Evolutionary conservation across 2,113 vertebrate genomes (phyloP).

Genomic region (Elgaria multicarinata): DNA sequence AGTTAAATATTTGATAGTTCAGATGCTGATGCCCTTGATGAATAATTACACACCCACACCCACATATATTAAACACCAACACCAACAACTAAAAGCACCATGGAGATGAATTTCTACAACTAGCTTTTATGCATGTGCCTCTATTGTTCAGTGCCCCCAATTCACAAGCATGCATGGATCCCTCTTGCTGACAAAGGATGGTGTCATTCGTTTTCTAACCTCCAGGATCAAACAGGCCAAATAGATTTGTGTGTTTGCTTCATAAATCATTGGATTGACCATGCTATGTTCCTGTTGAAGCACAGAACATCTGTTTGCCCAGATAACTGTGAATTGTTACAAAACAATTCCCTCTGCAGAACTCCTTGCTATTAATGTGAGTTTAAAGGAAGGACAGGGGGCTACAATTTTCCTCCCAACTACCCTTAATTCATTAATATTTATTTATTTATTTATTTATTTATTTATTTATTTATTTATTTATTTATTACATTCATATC

Average conservation of each 20-base stretch:
- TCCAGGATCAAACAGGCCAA: neutral
- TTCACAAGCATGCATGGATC: neutral
- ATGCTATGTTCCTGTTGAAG: conserved; percentile 17
- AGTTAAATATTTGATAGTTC: neutral
- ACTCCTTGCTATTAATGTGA: neutral
- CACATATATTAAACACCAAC: neutral
- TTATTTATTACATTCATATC: too few relatives aligned
- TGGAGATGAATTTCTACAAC: neutral
- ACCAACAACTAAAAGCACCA: neutral
- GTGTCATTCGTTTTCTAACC: neutral
- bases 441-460: too few relatives aligned
- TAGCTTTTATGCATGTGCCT: neutral
- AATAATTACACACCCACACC: neutral
- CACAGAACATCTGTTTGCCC: conserved; percentile 22
- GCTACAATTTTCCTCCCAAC: conserved; percentile 2
- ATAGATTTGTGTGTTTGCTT: conserved; percentile 2
- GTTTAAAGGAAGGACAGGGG: neutral
- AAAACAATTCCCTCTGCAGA: conserved; percentile 4
- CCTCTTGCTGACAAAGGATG: neutral
- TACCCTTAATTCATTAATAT: conserved; percentile 14
- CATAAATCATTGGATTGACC: neutral
- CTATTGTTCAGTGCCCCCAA: neutral
- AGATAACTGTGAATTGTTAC: neutral
- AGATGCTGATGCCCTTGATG: neutral
- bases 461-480: too few relatives aligned